Conservation (phyloP, 1,140 invertebrate genomes). For the Eubasilissa regina region DNA sequence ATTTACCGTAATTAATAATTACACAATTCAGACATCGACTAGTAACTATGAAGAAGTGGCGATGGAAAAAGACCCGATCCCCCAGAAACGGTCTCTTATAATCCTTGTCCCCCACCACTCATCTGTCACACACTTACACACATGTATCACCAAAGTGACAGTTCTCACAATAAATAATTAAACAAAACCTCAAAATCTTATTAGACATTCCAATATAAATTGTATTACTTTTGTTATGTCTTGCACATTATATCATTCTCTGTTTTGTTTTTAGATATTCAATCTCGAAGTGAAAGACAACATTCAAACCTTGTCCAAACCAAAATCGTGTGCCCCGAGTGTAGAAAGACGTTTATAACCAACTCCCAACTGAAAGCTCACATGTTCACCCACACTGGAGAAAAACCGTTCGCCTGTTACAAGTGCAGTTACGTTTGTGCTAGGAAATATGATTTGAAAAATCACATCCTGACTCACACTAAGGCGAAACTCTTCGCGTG, state of each 20-base stretch:
- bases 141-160: too few species aligned
- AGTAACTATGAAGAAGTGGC: too few species aligned
- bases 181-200: not conserved
- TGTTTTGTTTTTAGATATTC: not conserved
- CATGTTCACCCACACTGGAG: not conserved
- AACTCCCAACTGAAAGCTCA: slow-evolving; percentile 2
- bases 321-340: not conserved
- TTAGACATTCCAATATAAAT: not conserved
- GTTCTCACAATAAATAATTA: not conserved
- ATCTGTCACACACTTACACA: too few species aligned
- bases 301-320: not conserved
- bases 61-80: too few species aligned
- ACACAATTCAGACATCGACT: too few species aligned
- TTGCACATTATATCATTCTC: not conserved
- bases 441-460: not conserved
- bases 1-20: too few species aligned
- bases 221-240: not conserved
- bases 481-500: slow-evolving; percentile 19
- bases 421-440: slow-evolving; percentile 16
- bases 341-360: not conserved
- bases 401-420: slow-evolving; percentile 13
- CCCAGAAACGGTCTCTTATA: too few species aligned
- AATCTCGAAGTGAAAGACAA: not conserved
- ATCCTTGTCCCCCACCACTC: too few species aligned
- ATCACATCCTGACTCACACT: slow-evolving; percentile 10